Conservation (phyloP, 2,888 invertebrate species). For the Priapulus caudatus region DNA sequence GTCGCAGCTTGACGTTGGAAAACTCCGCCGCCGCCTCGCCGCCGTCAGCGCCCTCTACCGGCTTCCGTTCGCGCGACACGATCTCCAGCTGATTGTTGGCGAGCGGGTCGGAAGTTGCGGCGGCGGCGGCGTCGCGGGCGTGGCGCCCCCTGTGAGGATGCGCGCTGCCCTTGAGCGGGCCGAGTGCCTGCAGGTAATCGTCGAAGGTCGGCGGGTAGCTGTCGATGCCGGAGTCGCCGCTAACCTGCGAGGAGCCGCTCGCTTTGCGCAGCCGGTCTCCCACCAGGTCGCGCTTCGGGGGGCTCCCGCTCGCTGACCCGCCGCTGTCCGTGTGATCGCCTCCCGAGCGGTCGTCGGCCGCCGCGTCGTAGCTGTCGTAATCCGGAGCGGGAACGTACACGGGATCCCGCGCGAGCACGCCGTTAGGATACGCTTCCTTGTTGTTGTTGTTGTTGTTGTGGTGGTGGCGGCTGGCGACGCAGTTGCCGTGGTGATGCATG, state of each 20-base stretch:
- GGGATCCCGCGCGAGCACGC: neutral
- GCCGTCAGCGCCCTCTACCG: no score
- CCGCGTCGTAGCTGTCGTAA: neutral
- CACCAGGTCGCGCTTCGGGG: neutral
- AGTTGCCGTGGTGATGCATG: neutral
- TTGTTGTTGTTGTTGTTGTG: neutral
- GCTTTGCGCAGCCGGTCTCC: constrained; percentile 1
- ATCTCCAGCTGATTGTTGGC: no score
- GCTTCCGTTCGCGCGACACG: no score
- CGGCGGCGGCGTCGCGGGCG: no score
- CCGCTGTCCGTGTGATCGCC: no score
- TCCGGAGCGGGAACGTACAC: neutral
- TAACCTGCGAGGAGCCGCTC: neutral
- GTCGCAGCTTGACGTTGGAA: no score
- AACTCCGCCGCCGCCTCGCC: no score
- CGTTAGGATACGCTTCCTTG: neutral
- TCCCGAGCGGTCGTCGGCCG: neutral
- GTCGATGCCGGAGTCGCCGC: neutral
- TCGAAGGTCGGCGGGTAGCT: neutral
- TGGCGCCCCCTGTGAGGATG: no score
- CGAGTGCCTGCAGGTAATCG: constrained; percentile 1
- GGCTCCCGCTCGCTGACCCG: neutral
- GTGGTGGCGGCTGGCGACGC: neutral
- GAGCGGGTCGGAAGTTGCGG: no score
- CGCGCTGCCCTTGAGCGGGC: no score